Evolutionary conservation across 2,113 vertebrate species (phyloP).

Genomic region (Arothron firmamentum): DNA sequence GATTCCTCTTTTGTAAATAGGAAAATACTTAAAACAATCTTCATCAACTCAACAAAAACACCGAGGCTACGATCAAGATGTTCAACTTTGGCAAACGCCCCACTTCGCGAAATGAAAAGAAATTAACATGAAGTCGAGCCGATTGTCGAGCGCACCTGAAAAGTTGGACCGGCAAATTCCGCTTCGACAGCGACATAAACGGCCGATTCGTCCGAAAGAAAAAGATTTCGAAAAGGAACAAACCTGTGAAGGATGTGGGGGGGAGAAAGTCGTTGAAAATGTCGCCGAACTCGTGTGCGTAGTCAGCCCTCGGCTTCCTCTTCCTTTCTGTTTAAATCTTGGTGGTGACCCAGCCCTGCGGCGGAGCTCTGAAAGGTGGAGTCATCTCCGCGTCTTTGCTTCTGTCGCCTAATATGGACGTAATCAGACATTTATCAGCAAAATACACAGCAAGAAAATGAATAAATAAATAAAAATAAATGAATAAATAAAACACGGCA

Average conservation of each 20-base stretch:
- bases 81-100: no score
- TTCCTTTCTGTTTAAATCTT: constrained; percentile 40
- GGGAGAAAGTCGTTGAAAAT: neutral
- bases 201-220: neutral
- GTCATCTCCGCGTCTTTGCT: constrained; percentile 10
- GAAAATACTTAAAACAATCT: no score
- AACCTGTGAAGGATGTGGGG: constrained; percentile 5
- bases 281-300: neutral
- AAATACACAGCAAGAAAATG: no score
- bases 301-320: constrained; percentile 38
- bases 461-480: no score
- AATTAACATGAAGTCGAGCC: no score
- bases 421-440: constrained; percentile 5
- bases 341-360: constrained; percentile 33
- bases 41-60: no score
- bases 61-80: no score
- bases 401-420: constrained; percentile 38
- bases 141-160: neutral
- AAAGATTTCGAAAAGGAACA: constrained; percentile 2
- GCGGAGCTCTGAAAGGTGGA: constrained; percentile 58
- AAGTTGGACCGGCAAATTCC: neutral
- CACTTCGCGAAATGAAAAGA: no score
- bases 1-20: no score
- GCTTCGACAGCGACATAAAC: neutral
- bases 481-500: no score